Conservation (phyloP, 2,797 vertebrate species). For the Geotrypetes seraphini region DNA sequence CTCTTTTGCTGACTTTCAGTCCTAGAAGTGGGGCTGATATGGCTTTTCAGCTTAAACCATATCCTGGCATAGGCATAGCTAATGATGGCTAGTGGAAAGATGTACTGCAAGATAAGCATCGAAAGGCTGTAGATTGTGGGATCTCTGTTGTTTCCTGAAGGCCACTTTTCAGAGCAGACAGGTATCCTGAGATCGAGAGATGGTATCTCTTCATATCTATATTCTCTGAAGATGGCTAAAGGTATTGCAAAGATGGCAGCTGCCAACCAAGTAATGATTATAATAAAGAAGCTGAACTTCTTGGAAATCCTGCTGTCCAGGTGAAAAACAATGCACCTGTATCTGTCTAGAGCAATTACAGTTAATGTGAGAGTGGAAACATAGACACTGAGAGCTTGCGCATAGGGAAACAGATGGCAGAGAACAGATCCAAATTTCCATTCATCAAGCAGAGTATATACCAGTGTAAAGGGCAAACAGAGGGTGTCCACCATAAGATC, state of each 20-base stretch:
- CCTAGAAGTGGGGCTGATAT: slow-evolving; percentile 70
- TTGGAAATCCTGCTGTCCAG: slow-evolving; percentile 75
- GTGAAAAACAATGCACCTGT: slow-evolving; percentile 84
- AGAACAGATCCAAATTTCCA: slow-evolving; percentile 83
- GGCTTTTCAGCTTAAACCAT: slow-evolving; percentile 85
- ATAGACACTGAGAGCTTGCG: slow-evolving; percentile 82
- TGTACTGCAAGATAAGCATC: slow-evolving; percentile 83
- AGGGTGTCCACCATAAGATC: slow-evolving; percentile 82
- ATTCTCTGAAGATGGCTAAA: slow-evolving; percentile 83
- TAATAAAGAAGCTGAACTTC: slow-evolving; percentile 71
- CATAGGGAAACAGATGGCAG: slow-evolving; percentile 81
- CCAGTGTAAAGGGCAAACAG: slow-evolving; percentile 82
- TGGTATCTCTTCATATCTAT: slow-evolving; percentile 72
- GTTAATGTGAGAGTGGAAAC: slow-evolving; percentile 82
- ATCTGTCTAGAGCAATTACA: slow-evolving; percentile 81
- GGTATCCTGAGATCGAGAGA: slow-evolving; percentile 75
- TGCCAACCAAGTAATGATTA: slow-evolving; percentile 68
- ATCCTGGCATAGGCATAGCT: slow-evolving; percentile 85
- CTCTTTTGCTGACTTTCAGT: slow-evolving; percentile 68
- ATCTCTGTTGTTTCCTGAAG: slow-evolving; percentile 67
- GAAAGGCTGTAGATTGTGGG: slow-evolving; percentile 84
- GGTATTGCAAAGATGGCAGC: slow-evolving; percentile 77
- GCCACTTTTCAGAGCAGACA: slow-evolving; percentile 87
- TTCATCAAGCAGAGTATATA: slow-evolving; percentile 79
- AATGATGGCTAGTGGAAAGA: slow-evolving; percentile 74